These are phyloP conservation scores for Embiotoca jacksoni DNA, from an alignment of 2,113 vertebrate species.

Conservation along the genomic window DNA sequence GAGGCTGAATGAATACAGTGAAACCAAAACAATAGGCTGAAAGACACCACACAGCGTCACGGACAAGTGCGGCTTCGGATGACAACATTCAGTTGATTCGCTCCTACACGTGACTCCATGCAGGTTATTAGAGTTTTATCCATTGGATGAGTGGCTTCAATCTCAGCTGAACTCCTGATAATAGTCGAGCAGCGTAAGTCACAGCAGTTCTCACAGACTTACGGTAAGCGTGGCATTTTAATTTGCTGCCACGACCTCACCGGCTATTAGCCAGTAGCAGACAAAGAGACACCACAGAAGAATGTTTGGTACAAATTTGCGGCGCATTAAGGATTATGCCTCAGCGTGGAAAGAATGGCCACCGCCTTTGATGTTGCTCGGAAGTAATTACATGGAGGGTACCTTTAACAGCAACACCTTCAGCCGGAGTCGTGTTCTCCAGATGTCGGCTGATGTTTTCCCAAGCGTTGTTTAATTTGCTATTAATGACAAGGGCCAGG, in stretches of 20 bases:
- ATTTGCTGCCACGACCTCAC: not conserved
- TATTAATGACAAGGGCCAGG: constrained; percentile 80
- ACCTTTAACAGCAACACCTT: constrained; percentile 66
- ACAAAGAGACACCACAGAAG: constrained; percentile 55
- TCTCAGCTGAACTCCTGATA: not conserved
- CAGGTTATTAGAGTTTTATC: no score
- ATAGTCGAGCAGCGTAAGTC: not conserved
- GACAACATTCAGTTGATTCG: no score
- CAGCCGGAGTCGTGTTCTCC: constrained; percentile 62
- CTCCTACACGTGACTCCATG: no score
- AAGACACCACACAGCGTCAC: not conserved
- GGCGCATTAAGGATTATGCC: constrained; percentile 46
- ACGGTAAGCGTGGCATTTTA: constrained; percentile 21
- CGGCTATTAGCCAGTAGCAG: constrained; percentile 62
- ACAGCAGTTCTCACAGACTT: not conserved
- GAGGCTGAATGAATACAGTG: not conserved
- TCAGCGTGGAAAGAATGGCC: constrained; percentile 66
- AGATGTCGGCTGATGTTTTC: constrained; percentile 71
- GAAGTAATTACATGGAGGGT: constrained; percentile 71
- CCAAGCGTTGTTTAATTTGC: constrained; percentile 63
- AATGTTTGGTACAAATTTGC: constrained; percentile 62
- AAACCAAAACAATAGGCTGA: not conserved
- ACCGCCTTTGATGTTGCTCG: constrained; percentile 69
- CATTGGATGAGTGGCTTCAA: no score
- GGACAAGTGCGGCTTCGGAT: no score